Conservation (phyloP, 2,797 vertebrate species). For the Leucoraja ocellata region DNA sequence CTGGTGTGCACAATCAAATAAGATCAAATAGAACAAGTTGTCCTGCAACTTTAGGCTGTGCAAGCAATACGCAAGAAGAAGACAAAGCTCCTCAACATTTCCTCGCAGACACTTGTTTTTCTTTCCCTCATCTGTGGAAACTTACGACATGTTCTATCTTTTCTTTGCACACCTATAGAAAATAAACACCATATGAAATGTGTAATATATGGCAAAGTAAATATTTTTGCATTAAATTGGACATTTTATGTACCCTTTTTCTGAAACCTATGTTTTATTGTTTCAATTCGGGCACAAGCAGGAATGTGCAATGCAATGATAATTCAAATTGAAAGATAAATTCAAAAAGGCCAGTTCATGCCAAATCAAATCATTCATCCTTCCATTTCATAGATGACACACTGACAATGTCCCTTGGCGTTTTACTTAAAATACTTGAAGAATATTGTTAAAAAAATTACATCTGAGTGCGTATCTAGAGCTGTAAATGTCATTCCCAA, state of each 20-base stretch:
- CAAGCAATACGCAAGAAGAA: too few relatives aligned
- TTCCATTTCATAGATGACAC: not conserved
- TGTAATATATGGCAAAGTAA: not conserved
- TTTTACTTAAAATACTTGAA: not conserved
- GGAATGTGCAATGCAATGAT: not conserved
- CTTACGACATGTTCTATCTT: not conserved
- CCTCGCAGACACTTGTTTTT: not conserved
- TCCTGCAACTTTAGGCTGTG: too few relatives aligned
- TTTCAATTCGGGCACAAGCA: not conserved
- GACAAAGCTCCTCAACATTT: not conserved
- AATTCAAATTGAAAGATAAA: constrained; percentile 30
- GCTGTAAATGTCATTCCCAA: not conserved
- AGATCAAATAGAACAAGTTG: too few relatives aligned
- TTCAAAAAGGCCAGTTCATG: constrained; percentile 20
- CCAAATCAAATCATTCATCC: constrained; percentile 18
- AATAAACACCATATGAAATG: not conserved
- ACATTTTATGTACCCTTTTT: not conserved
- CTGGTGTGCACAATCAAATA: too few relatives aligned
- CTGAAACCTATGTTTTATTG: not conserved
- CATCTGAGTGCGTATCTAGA: not conserved
- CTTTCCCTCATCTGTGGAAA: too few relatives aligned
- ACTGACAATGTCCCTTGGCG: not conserved
- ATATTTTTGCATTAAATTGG: not conserved
- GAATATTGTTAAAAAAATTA: not conserved
- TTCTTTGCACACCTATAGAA: not conserved